Base-by-base conservation (phyloP, 2,888 invertebrate genomes). In the Sipunculus nudus region DNA sequence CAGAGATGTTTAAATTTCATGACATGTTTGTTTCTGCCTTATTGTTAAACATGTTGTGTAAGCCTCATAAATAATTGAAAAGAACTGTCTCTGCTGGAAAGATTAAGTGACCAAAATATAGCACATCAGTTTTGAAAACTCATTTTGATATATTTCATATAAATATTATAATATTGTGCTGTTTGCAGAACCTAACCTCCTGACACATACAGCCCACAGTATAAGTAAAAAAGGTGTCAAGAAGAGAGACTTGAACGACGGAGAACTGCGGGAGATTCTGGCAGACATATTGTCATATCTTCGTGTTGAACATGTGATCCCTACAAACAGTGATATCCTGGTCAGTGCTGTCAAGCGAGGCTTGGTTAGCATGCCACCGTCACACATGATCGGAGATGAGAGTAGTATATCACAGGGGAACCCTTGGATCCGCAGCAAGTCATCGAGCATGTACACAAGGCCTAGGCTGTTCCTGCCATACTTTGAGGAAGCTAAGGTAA, bases 401-500 rank as follows among this genome's bases (percentile, higher is more conserved):
- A 87, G 88, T 63, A 80, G 83, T 8, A 63, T 55, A 3, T 74
- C 74, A 6, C 68, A 68, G 25, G 72, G 75, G 5, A 70, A 74
- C 41, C 77, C 78, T 3, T 84, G 84, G 84, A 73, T 82, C n/a
- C 74, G 82, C 29, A 71, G 75, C 16, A 80, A 78, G 56, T 28
- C 55, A 16, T 77, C 78, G 68, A 80, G 75, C 56, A 76, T 83
- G 60, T 85, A 78, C 71, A 90, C 93, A 5, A 89, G 94, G 70
- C 94, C 96, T 52, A 87, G 97, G 45, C 89, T 95, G 65, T 97
- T 96, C 85, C 91, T 93, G 88, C 96, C 96, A 39, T 96, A 96
- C 83, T 92, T 93, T 74, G 96, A 96, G 81, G 96, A 96, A 86
- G 89, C 94, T 13, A 96, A 95, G 88, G 91, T 91, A 74, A 58